phyloP scores from a whole-genome alignment of 2,113 vertebrate species.

The Plecotus auritus region DNA sequence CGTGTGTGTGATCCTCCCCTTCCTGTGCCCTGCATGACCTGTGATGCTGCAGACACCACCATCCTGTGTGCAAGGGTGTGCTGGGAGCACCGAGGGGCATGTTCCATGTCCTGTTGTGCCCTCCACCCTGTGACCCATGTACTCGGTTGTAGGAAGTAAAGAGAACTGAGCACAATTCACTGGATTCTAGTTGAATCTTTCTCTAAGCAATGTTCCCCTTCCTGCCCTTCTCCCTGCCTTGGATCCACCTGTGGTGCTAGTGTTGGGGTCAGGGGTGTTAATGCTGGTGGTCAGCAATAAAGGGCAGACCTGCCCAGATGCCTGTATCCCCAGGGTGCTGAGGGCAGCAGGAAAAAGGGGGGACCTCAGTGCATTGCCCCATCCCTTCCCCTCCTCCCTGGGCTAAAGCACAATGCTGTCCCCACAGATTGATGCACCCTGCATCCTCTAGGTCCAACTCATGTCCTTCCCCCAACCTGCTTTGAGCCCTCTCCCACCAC shows the following conservation, averaged over 20 bases:
- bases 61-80: slow-evolving; percentile 72
- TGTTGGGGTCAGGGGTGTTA: slow-evolving; percentile 56
- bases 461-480: slow-evolving; percentile 5
- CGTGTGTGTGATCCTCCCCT: slow-evolving; percentile 66
- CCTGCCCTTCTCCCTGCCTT: slow-evolving; percentile 25
- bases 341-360: slow-evolving; percentile 64
- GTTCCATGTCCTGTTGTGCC: slow-evolving; percentile 41
- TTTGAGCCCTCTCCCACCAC: slow-evolving; percentile 51
- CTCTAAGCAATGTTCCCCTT: slow-evolving; percentile 68
- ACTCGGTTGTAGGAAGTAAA: slow-evolving; percentile 78
- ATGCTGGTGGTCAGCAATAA: slow-evolving; percentile 69
- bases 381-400: slow-evolving; percentile 26
- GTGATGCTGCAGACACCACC: slow-evolving; percentile 76
- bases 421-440: slow-evolving; percentile 36
- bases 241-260: slow-evolving; percentile 72
- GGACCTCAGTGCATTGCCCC: slow-evolving; percentile 64
- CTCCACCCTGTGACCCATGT: slow-evolving; percentile 72
- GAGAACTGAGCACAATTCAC: slow-evolving; percentile 76
- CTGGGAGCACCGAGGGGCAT: slow-evolving; percentile 50
- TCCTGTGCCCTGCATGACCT: slow-evolving; percentile 71
- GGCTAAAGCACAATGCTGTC: slow-evolving; percentile 73
- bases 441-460: slow-evolving; percentile 14
- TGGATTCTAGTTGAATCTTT: slow-evolving; percentile 76
- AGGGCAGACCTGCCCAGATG: slow-evolving; percentile 56
- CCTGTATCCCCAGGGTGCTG: slow-evolving; percentile 67